Conservation (phyloP, 2,113 vertebrate species). For the Sorex araneus region DNA sequence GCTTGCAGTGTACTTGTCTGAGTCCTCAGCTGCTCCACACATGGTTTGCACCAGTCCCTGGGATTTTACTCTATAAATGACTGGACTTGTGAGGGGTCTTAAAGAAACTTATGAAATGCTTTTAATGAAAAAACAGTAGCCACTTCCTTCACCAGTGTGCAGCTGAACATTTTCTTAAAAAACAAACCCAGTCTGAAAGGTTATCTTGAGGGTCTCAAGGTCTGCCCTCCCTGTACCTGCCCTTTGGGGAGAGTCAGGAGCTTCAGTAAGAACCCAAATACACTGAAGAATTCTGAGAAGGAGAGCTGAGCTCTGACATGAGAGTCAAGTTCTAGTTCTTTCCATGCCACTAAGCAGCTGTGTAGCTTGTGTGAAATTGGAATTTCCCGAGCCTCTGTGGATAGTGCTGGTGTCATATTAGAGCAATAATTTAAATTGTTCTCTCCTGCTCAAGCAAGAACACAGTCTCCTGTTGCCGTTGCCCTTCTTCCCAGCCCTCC, state of each 20-base stretch:
- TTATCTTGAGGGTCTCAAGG: not conserved
- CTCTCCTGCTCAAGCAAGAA: constrained; percentile 9
- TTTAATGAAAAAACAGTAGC: not conserved
- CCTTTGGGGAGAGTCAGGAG: not conserved
- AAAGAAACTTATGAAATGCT: not conserved
- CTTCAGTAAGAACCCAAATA: not conserved
- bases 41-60: not conserved
- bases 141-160: not conserved
- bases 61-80: not conserved
- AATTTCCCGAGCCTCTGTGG: not conserved
- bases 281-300: not conserved
- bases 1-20: not conserved
- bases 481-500: not conserved
- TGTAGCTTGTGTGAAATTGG: not conserved
- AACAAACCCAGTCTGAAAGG: not conserved
- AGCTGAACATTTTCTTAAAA: not conserved
- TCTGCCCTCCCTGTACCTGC: not conserved
- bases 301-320: not conserved
- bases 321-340: not conserved
- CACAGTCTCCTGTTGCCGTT: not conserved
- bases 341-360: not conserved
- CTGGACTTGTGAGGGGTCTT: constrained; percentile 19
- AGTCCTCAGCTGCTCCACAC: not conserved
- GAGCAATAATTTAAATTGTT: not conserved
- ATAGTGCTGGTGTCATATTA: not conserved